These are phyloP conservation scores for Psilanteris sp. DNA, from an alignment of 1,140 invertebrate species.

Conservation along the genomic window DNA sequence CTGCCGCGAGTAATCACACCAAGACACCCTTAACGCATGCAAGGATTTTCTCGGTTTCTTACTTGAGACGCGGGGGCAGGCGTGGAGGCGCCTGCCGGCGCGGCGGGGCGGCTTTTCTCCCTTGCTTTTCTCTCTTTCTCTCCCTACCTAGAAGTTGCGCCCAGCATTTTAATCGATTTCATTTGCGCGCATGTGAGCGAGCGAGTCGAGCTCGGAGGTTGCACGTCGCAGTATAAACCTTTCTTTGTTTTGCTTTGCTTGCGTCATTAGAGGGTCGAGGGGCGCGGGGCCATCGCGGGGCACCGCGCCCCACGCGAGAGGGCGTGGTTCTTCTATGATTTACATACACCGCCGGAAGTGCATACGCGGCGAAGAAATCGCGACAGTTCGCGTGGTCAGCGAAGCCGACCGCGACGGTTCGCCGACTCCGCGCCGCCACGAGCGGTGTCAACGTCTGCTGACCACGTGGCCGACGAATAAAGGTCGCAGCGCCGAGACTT, in stretches of 20 bases:
- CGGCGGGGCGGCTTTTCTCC: conserved; percentile 58
- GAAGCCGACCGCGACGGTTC: too few relatives aligned
- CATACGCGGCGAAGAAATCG: too few relatives aligned
- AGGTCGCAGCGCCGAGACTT: conserved; percentile 62
- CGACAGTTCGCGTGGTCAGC: too few relatives aligned
- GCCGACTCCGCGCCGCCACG: too few relatives aligned
- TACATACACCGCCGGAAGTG: too few relatives aligned
- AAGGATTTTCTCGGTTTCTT: conserved; percentile 79
- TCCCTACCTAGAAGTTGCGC: conserved; percentile 78
- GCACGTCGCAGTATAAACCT: conserved; percentile 76
- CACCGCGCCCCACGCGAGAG: conserved; percentile 61
- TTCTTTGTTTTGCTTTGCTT: conserved; percentile 80
- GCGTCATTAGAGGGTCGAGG: conserved; percentile 77
- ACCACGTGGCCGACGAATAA: conserved; percentile 59
- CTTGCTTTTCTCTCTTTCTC: conserved; percentile 60
- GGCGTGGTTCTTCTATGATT: conserved; percentile 77
- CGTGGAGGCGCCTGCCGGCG: conserved; percentile 50
- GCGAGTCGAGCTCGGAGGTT: conserved; percentile 63
- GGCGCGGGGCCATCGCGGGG: conserved; percentile 37
- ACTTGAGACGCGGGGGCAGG: conserved; percentile 66
- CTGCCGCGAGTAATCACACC: conserved; percentile 62
- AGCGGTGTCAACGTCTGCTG: conserved; percentile 6
- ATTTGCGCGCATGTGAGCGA: conserved; percentile 79
- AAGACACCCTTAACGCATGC: conserved; percentile 70
- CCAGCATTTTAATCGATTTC: conserved; percentile 81